phyloP scores from a whole-genome alignment of 2,797 vertebrate species.

The Sebastes matsubarae region DNA sequence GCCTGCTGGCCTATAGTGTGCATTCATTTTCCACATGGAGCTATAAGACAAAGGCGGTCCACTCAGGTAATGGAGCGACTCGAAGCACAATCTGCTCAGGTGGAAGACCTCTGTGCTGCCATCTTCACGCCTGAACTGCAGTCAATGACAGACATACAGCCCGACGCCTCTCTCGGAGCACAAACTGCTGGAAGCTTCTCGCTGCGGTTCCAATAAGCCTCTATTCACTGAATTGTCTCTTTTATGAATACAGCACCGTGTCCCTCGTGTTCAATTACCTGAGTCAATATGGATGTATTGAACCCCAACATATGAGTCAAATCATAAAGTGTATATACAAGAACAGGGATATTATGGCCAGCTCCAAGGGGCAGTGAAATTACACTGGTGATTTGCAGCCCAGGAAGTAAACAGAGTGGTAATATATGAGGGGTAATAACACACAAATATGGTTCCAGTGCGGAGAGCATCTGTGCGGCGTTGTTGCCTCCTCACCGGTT shows the following conservation, averaged over 20 bases:
- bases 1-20: slow-evolving; percentile 34
- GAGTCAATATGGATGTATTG: slow-evolving; percentile 78
- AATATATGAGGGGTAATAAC: slow-evolving; percentile 67
- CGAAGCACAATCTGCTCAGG: slow-evolving; percentile 48
- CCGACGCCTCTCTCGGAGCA: slow-evolving; percentile 31
- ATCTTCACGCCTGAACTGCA: slow-evolving; percentile 67
- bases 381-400: slow-evolving; percentile 66
- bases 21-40: slow-evolving; percentile 66
- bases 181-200: slow-evolving; percentile 28
- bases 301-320: slow-evolving; percentile 74
- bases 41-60: slow-evolving; percentile 61
- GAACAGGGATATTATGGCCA: slow-evolving; percentile 53
- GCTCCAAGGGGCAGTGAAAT: slow-evolving; percentile 63
- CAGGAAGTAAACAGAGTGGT: slow-evolving; percentile 74
- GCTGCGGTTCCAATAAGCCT: slow-evolving; percentile 51
- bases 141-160: slow-evolving; percentile 64
- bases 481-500: slow-evolving; percentile 28
- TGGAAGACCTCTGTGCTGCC: slow-evolving; percentile 63
- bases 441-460: slow-evolving; percentile 39
- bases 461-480: slow-evolving; percentile 42
- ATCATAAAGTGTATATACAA: slow-evolving; percentile 79
- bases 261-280: slow-evolving; percentile 78
- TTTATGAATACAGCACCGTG: slow-evolving; percentile 66
- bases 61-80: slow-evolving; percentile 67
- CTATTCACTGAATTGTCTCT: slow-evolving; percentile 53